These are phyloP conservation scores for Grallaria varia DNA, from an alignment of 2,113 vertebrate genomes.

Conservation along the genomic window DNA sequence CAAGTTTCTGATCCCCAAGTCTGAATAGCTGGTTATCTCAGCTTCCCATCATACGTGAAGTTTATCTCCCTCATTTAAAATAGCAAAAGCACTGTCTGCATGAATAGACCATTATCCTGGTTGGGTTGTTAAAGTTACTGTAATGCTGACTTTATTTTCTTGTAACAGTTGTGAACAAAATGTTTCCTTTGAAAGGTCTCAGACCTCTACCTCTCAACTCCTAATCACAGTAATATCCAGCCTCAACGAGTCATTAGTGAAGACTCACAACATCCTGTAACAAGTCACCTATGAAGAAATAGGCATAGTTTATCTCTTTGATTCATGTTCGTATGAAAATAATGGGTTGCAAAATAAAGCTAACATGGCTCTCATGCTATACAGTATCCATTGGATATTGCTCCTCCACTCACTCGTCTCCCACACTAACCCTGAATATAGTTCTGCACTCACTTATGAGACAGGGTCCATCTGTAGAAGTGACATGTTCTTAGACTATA, in stretches of 20 bases:
- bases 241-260: conserved; percentile 72
- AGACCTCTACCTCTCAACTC: conserved; percentile 68
- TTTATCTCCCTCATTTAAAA: conserved; percentile 60
- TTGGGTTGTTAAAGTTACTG: conserved; percentile 60
- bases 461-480: conserved; percentile 30
- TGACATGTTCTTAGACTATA: conserved; percentile 7
- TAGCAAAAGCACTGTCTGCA: conserved; percentile 20
- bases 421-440: conserved; percentile 23
- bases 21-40: conserved; percentile 45
- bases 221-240: conserved; percentile 73
- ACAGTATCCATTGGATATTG: neutral
- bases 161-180: conserved; percentile 65
- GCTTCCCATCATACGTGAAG: neutral
- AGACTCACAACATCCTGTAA: conserved; percentile 61
- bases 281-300: conserved; percentile 68
- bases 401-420: neutral
- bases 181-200: conserved; percentile 69
- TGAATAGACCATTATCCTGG: conserved; percentile 41
- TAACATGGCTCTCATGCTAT: conserved; percentile 9
- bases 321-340: conserved; percentile 67
- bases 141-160: conserved; percentile 69
- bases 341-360: conserved; percentile 64
- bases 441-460: neutral
- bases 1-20: conserved; percentile 38
- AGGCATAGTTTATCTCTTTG: conserved; percentile 64